Percentiles rank a stretch among this genome's conserved stretches.
phyloP scores from a whole-genome alignment of 2,113 vertebrate genomes.

The Otocyon megalotis region DNA sequence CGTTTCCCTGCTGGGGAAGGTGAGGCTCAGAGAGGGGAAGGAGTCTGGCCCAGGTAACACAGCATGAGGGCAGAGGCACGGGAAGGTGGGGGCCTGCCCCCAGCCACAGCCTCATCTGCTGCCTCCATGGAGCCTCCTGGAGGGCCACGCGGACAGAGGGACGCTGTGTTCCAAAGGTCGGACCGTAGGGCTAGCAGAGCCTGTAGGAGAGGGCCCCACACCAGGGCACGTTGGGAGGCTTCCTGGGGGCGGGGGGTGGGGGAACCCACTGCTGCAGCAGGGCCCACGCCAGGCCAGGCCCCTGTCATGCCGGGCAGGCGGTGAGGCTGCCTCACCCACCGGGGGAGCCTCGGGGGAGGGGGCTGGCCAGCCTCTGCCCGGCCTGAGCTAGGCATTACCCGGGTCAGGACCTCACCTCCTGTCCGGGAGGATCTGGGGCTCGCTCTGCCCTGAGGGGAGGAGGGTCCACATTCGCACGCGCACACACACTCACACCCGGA shows the following conservation, averaged over 20 bases:
- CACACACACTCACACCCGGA: constrained; percentile 40
- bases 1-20: neutral
- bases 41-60: neutral
- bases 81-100: neutral
- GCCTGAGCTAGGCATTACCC: neutral
- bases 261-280: neutral
- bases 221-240: neutral
- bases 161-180: neutral
- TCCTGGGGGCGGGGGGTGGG: neutral
- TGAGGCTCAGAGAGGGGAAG: neutral
- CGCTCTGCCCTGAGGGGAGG: neutral
- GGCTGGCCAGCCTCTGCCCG: neutral
- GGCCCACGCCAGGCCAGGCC: no score
- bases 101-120: neutral
- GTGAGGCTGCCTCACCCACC: neutral
- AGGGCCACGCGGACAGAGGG: neutral
- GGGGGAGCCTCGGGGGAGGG: neutral
- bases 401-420: neutral
- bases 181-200: neutral
- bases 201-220: neutral
- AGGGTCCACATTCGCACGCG: neutral
- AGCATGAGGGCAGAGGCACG: neutral
- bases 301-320: neutral
- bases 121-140: neutral
- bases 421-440: neutral